These are phyloP conservation scores for Hybognathus amarus DNA, from an alignment of 2,797 vertebrate genomes.

Conservation along the genomic window DNA sequence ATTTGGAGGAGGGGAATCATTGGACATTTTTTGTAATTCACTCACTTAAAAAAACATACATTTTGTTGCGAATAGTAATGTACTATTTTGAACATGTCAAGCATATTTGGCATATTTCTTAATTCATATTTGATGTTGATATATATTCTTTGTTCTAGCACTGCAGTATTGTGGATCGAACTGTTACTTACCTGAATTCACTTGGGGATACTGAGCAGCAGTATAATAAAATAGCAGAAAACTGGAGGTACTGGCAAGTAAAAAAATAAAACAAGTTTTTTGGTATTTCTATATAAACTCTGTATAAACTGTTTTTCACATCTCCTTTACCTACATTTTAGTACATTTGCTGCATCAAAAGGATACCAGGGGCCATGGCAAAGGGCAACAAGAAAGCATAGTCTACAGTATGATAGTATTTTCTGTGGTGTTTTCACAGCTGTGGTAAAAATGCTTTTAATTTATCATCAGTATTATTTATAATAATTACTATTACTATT, in stretches of 20 bases:
- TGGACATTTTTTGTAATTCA: constrained; percentile 33
- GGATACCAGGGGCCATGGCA: constrained; percentile 22
- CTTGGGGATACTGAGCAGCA: constrained; percentile 14
- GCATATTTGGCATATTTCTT: not conserved
- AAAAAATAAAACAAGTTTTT: too few relatives aligned
- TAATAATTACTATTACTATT: not conserved
- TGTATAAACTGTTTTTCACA: not conserved
- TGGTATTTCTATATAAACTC: not conserved
- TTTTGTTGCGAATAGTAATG: not conserved
- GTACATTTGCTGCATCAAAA: constrained; percentile 27
- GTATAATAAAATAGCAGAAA: constrained; percentile 18
- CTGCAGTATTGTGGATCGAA: constrained; percentile 2
- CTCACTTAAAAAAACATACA: not conserved
- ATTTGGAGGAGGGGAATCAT: constrained; percentile 34
- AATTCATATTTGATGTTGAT: too few relatives aligned
- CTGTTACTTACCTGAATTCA: constrained; percentile 17
- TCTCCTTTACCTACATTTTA: not conserved
- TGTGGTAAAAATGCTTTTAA: constrained; percentile 8
- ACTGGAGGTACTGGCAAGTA: not conserved
- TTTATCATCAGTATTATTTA: not conserved
- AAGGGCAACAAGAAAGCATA: not conserved
- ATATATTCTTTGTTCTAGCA: not conserved
- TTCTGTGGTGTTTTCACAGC: constrained; percentile 24
- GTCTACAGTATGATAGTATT: not conserved
- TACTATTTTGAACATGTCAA: not conserved